Evolutionary conservation across 2,797 vertebrate species (phyloP).

Genomic region (Siniperca obscura): DNA sequence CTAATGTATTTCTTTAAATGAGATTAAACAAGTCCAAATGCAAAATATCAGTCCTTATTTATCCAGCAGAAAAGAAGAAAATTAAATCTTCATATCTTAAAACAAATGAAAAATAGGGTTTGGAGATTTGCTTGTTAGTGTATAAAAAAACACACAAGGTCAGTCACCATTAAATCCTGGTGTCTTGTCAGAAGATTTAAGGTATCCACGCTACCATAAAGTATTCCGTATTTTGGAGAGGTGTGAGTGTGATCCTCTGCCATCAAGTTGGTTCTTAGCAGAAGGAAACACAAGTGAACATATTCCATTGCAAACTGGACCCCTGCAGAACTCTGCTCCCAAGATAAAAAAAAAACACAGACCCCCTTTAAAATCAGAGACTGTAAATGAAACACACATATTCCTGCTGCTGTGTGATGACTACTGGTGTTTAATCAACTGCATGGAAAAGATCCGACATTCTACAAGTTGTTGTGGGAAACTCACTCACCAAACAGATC

Average conservation of each 20-base stretch:
- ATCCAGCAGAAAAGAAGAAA: not conserved
- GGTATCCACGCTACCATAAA: not conserved
- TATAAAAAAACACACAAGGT: not conserved
- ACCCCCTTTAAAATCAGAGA: no score
- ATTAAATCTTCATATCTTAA: not conserved
- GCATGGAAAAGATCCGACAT: no score
- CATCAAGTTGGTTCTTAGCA: not conserved
- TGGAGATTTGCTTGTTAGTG: not conserved
- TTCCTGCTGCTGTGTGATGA: no score
- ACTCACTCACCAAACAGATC: no score
- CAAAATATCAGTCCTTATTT: not conserved
- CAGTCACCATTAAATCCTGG: not conserved
- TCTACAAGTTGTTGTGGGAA: no score
- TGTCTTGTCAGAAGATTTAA: not conserved
- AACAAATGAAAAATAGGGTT: not conserved
- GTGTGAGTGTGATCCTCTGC: not conserved
- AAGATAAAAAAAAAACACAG: no score
- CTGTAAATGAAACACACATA: no score
- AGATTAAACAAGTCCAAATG: not conserved
- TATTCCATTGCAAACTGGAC: not conserved
- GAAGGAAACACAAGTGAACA: not conserved
- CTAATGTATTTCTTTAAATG: no score
- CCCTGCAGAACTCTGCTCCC: no score
- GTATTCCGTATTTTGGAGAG: not conserved
- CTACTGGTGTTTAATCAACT: no score